These are phyloP conservation scores for Cinara cedri DNA, from an alignment of 2,888 invertebrate genomes.

Conservation along the genomic window DNA sequence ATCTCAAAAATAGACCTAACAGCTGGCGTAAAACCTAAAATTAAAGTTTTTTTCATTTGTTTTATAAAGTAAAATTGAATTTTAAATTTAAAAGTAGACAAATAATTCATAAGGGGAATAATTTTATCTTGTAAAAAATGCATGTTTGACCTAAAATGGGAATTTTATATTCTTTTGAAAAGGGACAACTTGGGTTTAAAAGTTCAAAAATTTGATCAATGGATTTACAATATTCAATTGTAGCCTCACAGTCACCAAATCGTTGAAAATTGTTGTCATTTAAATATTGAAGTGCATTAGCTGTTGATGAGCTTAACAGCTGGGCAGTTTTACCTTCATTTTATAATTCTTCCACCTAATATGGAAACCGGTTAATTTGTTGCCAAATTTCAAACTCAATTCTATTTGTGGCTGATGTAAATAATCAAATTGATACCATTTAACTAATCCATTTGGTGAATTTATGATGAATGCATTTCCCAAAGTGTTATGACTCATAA, in stretches of 20 bases:
- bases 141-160: too few relatives aligned
- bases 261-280: constrained; percentile 2
- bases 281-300: constrained; percentile 6
- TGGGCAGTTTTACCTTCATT: not conserved
- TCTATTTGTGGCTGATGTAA: too few relatives aligned
- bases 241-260: constrained; percentile 9
- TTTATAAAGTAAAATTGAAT: not conserved
- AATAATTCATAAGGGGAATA: constrained; percentile 1
- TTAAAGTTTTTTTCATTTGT: constrained; percentile 16
- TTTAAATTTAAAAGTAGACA: constrained; percentile 6
- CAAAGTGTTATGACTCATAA: too few relatives aligned
- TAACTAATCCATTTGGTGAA: too few relatives aligned
- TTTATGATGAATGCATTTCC: too few relatives aligned
- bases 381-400: not conserved
- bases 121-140: constrained; percentile 17
- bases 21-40: constrained; percentile 15
- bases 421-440: too few relatives aligned
- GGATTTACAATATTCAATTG: constrained; percentile 9
- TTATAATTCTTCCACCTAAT: not conserved
- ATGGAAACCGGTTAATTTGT: not conserved
- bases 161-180: too few relatives aligned
- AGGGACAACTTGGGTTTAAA: constrained; percentile 4
- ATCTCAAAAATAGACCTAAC: not conserved
- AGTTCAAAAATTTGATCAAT: constrained; percentile 20
- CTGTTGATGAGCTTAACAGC: constrained; percentile 5